Percentiles rank a stretch among this genome's conserved stretches.
phyloP scores from a whole-genome alignment of 2,113 vertebrate genomes.

The Prinia subflava region DNA sequence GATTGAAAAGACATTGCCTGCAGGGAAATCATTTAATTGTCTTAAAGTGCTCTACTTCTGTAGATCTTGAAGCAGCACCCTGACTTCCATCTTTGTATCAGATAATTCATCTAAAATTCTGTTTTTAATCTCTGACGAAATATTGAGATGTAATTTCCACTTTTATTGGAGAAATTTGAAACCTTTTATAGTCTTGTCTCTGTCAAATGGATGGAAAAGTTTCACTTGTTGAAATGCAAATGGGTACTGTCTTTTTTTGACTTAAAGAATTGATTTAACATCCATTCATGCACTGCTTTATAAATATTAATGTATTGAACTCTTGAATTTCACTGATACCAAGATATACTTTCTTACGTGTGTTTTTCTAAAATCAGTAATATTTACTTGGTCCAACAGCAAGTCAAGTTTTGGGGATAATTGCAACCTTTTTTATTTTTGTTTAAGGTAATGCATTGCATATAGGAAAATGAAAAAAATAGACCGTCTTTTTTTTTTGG shows the following conservation, averaged over 20 bases:
- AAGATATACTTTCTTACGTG: constrained; percentile 13
- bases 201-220: constrained; percentile 42
- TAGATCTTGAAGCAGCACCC: constrained; percentile 71
- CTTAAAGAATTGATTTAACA: constrained; percentile 56
- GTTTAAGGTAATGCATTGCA: background rate
- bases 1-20: constrained; percentile 83
- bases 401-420: background rate
- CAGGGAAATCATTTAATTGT: constrained; percentile 84
- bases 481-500: background rate
- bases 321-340: background rate
- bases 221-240: constrained; percentile 64
- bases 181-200: constrained; percentile 58
- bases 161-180: constrained; percentile 70
- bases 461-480: background rate
- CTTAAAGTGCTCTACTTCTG: constrained; percentile 80
- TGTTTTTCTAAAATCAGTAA: background rate
- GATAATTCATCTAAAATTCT: constrained; percentile 74
- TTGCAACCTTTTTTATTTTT: background rate
- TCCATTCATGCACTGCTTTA: constrained; percentile 49
- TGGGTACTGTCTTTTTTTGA: constrained; percentile 31
- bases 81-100: constrained; percentile 73
- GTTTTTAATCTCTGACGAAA: constrained; percentile 72
- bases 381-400: background rate
- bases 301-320: constrained; percentile 62
- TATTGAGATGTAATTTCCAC: constrained; percentile 70